Evolutionary conservation across 2,113 vertebrate species (phyloP).

Genomic region (Leptobrachium leishanense): DNA sequence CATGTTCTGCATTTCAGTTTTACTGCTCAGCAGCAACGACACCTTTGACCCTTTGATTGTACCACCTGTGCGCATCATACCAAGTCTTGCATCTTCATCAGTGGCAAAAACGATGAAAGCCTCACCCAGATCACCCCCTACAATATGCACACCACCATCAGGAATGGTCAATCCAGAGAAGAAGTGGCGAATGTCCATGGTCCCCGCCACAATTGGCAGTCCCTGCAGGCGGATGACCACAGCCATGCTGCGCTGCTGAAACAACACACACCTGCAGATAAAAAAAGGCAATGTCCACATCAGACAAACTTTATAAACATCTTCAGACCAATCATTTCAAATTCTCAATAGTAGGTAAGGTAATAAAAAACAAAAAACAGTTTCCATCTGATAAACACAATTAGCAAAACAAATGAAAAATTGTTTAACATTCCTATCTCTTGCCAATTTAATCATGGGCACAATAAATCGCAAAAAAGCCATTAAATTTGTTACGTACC

Average conservation of each 20-base stretch:
- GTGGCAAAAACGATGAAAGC: constrained; percentile 99
- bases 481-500: neutral
- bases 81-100: constrained; percentile 98
- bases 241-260: constrained; percentile 98
- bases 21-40: constrained; percentile 95
- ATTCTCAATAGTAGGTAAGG: neutral
- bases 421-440: neutral
- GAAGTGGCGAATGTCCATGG: constrained; percentile 99
- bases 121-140: constrained; percentile 99
- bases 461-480: neutral
- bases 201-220: constrained; percentile 99
- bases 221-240: constrained; percentile 99
- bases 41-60: constrained; percentile 98
- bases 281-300: constrained; percentile 94
- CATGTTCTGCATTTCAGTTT: constrained; percentile 99
- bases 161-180: constrained; percentile 99
- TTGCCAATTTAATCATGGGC: neutral
- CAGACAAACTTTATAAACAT: constrained; percentile 68
- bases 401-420: no score
- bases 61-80: constrained; percentile 99
- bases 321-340: neutral
- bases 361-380: no score
- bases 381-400: neutral
- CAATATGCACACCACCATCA: constrained; percentile 99
- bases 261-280: constrained; percentile 97